Evolutionary conservation across 2,888 invertebrate genomes (phyloP).

Genomic region (Apamea anceps): DNA sequence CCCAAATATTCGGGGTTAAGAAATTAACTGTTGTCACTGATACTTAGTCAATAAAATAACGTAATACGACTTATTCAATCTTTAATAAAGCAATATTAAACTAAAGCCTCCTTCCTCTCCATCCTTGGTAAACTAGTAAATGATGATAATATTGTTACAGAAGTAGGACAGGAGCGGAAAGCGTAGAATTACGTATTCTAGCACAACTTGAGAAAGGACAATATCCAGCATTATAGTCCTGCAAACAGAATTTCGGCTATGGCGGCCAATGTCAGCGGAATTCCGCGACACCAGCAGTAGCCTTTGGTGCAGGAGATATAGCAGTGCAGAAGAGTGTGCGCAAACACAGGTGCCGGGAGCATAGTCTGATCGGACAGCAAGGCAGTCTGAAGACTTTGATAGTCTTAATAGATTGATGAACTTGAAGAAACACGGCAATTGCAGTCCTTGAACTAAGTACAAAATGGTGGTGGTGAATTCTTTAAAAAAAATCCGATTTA

Average conservation of each 20-base stretch:
- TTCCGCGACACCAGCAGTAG: background rate
- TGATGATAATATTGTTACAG: too few species aligned
- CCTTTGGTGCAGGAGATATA: background rate
- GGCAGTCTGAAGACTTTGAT: background rate
- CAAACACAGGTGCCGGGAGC: background rate
- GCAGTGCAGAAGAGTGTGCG: background rate
- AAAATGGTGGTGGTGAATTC: background rate
- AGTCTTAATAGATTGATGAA: background rate
- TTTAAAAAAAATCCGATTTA: too few species aligned
- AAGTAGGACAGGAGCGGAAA: background rate
- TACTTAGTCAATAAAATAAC: background rate
- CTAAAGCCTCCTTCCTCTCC: background rate
- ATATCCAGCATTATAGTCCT: background rate
- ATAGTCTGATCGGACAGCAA: background rate
- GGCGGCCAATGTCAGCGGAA: background rate
- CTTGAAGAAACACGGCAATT: background rate
- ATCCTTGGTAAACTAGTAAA: background rate
- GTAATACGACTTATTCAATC: background rate
- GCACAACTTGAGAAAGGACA: background rate
- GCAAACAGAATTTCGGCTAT: background rate
- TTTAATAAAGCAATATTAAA: background rate
- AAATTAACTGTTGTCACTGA: background rate
- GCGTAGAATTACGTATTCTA: background rate
- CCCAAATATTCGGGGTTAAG: background rate
- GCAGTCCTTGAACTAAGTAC: too few species aligned